Conservation (phyloP, 2,888 invertebrate genomes). For the Drosophila parthenogenetica region DNA sequence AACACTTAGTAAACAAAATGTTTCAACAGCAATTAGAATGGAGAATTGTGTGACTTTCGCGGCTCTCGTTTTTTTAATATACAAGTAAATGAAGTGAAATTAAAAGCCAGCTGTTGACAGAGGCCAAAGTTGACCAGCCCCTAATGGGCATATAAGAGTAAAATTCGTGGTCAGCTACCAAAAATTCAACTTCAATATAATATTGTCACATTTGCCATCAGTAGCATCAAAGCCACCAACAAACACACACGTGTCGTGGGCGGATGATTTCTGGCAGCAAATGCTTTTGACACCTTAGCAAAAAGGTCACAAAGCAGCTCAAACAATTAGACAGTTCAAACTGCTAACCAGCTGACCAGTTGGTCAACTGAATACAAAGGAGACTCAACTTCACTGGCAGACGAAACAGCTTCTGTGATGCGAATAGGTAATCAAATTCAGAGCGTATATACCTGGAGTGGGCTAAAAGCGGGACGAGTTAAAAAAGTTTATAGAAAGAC, state of each 20-base stretch:
- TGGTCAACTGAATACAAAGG: conserved; percentile 39
- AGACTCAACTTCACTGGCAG: conserved; percentile 27
- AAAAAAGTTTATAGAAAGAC: not conserved
- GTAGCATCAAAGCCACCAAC: conserved; percentile 45
- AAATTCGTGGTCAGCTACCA: conserved; percentile 38
- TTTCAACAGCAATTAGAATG: conserved; percentile 68
- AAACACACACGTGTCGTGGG: conserved; percentile 50
- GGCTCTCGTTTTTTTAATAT: conserved; percentile 54
- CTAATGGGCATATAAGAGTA: conserved; percentile 40
- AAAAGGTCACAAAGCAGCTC: conserved; percentile 59
- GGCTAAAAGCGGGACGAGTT: not conserved
- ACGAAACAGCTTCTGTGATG: conserved; percentile 5
- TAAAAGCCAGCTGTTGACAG: conserved; percentile 77
- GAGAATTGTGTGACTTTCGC: conserved; percentile 28
- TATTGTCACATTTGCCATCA: conserved; percentile 18
- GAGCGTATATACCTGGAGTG: not conserved
- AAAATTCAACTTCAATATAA: conserved; percentile 46
- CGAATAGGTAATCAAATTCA: conserved; percentile 27
- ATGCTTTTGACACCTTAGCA: conserved; percentile 75
- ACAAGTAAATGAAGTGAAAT: conserved; percentile 69
- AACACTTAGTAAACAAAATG: conserved; percentile 72
- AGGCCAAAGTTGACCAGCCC: conserved; percentile 50
- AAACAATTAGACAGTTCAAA: conserved; percentile 66
- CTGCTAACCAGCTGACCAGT: conserved; percentile 52
- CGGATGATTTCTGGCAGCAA: conserved; percentile 55